Conservation (phyloP, 2,888 invertebrate species). For the Sipha maydis region DNA sequence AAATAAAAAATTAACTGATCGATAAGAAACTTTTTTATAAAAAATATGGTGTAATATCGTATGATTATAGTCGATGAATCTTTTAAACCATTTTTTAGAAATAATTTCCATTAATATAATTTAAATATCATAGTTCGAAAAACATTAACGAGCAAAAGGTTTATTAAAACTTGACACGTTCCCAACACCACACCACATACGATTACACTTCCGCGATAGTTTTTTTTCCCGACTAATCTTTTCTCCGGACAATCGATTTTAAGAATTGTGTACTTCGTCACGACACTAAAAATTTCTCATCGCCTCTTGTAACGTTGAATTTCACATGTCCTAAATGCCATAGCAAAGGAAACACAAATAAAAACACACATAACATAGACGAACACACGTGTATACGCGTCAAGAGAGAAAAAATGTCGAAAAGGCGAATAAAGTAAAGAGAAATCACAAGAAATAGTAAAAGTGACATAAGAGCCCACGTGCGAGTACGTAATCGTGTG, state of each 20-base stretch:
- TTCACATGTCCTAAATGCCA: neutral
- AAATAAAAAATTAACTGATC: neutral
- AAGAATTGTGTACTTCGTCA: neutral
- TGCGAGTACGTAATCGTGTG: neutral
- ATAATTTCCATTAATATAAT: neutral
- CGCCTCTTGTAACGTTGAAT: neutral
- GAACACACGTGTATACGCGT: too few species aligned
- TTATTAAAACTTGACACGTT: neutral
- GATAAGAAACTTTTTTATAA: neutral
- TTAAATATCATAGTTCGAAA: neutral
- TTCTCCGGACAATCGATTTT: neutral
- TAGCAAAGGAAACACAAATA: neutral
- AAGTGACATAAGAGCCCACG: slow-evolving; percentile 14
- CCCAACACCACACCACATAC: neutral
- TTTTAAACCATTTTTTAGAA: neutral
- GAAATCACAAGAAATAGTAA: slow-evolving; percentile 18
- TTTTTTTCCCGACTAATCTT: neutral
- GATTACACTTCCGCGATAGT: neutral
- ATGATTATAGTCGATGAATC: neutral
- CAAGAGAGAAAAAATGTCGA: neutral
- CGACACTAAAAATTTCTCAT: neutral
- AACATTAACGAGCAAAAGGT: neutral
- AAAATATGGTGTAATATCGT: neutral
- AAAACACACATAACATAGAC: neutral
- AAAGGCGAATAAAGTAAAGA: neutral